phyloP scores from a whole-genome alignment of 2,888 invertebrate species.

The Drosophila leonis region DNA sequence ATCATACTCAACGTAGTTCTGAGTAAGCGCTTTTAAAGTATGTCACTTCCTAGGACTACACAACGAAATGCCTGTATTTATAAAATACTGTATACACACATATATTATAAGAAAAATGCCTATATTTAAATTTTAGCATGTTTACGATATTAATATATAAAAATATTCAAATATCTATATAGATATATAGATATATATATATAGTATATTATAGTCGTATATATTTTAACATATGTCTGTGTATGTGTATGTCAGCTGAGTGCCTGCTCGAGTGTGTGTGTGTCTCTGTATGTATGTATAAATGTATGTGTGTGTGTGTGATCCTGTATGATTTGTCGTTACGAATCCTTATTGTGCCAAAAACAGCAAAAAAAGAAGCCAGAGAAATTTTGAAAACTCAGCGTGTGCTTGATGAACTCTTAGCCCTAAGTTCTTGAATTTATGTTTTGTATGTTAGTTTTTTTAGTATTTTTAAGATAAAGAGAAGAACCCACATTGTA shows the following conservation, averaged over 20 bases:
- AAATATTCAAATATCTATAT: conserved; percentile 6
- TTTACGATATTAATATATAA: conserved; percentile 48
- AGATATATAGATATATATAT: conserved; percentile 52
- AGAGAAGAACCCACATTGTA: conserved; percentile 35
- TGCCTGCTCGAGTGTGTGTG: conserved; percentile 28
- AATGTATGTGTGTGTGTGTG: conserved; percentile 27
- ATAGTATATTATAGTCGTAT: conserved; percentile 64
- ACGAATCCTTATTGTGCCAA: conserved; percentile 81
- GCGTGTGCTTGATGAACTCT: conserved; percentile 65
- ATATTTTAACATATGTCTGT: conserved; percentile 44
- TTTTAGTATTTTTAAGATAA: conserved; percentile 40
- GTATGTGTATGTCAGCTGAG: conserved; percentile 21
- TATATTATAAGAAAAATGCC: conserved; percentile 15
- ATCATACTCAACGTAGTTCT: conserved; percentile 55
- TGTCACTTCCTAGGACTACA: conserved; percentile 54
- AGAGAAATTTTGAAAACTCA: conserved; percentile 50
- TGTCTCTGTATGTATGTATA: conserved; percentile 7
- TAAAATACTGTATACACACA: conserved; percentile 56
- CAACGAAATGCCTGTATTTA: conserved; percentile 78
- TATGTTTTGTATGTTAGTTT: conserved; percentile 38
- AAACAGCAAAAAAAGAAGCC: conserved; percentile 48
- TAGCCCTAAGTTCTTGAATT: conserved; percentile 57
- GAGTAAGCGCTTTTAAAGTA: conserved; percentile 75
- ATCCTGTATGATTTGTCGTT: conserved; percentile 44
- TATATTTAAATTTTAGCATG: conserved; percentile 44